Conservation (phyloP, 2,797 vertebrate species). For the Philypnodon macrostomus region DNA sequence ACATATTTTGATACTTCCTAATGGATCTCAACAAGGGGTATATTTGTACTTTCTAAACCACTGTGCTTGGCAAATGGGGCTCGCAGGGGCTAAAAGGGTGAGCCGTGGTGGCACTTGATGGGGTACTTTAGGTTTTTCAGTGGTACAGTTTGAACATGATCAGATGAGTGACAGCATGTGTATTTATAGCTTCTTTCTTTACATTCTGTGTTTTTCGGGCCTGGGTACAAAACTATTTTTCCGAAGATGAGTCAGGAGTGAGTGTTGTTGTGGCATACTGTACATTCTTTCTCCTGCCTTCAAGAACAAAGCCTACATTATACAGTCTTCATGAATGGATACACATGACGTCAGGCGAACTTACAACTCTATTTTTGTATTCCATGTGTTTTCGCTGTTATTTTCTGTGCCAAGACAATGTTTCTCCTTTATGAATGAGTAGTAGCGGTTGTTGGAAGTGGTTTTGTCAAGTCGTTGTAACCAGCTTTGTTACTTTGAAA, state of each 20-base stretch:
- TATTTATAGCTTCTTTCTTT: conserved; percentile 28
- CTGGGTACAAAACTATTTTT: conserved; percentile 27
- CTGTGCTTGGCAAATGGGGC: conserved; percentile 24
- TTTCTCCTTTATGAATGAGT: neutral
- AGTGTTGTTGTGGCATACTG: conserved; percentile 26
- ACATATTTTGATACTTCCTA: conserved; percentile 46
- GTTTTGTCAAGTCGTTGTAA: neutral
- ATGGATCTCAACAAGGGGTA: conserved; percentile 66
- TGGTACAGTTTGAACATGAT: conserved; percentile 28
- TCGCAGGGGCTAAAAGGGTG: conserved; percentile 20
- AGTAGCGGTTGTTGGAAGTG: neutral
- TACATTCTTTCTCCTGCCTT: conserved; percentile 33
- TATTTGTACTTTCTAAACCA: conserved; percentile 31
- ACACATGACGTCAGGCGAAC: conserved; percentile 46
- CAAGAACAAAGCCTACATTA: too few species aligned
- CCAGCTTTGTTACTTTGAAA: too few species aligned
- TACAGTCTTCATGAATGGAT: conserved; percentile 16
- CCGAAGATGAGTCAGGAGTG: conserved; percentile 49
- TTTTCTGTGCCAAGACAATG: conserved; percentile 1
- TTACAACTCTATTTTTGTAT: conserved; percentile 47
- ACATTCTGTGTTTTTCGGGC: conserved; percentile 12
- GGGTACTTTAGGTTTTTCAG: conserved; percentile 29
- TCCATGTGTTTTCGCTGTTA: neutral
- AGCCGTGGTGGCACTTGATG: conserved; percentile 41
- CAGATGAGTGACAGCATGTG: conserved; percentile 27